A percentile compares a stretch with the other conserved stretches of the same genome.
Evolutionary conservation across 2,113 vertebrate genomes (phyloP).

Genomic region (Channa maculata): DNA sequence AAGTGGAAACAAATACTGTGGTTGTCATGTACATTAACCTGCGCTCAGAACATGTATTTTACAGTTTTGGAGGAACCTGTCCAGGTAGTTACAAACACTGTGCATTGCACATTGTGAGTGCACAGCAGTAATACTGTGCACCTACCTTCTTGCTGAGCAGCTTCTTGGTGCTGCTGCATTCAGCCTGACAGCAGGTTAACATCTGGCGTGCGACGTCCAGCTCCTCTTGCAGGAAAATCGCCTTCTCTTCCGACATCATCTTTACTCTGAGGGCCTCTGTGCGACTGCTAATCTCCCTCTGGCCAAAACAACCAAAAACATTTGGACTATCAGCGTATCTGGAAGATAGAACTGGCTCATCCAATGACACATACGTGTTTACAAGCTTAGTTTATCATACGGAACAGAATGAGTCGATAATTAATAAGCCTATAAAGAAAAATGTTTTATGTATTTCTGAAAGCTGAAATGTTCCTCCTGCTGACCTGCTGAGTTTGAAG

Average conservation of each 20-base stretch:
- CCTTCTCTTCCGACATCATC: conserved; percentile 78
- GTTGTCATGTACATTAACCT: too few relatives aligned
- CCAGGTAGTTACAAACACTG: too few relatives aligned
- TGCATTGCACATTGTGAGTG: too few relatives aligned
- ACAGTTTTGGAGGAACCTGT: too few relatives aligned
- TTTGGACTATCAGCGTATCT: too few relatives aligned
- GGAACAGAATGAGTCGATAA: too few relatives aligned
- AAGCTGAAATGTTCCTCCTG: background rate
- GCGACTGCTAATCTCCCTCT: conserved; percentile 80
- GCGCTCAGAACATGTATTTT: too few relatives aligned
- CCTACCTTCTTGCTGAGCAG: conserved; percentile 77
- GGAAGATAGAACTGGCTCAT: too few relatives aligned
- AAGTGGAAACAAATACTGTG: too few relatives aligned
- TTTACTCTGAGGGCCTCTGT: conserved; percentile 67
- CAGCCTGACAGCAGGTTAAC: conserved; percentile 69
- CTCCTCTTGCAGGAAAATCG: conserved; percentile 70
- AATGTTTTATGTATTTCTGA: background rate
- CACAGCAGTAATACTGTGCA: background rate
- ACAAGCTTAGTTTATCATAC: too few relatives aligned
- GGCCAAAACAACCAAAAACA: background rate
- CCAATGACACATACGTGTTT: too few relatives aligned
- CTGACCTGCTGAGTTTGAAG: conserved; percentile 80
- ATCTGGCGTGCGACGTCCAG: conserved; percentile 71
- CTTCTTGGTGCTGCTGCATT: conserved; percentile 64
- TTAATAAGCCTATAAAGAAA: too few relatives aligned